Conservation (phyloP, 2,888 invertebrate species). For the Apoda limacodes region DNA sequence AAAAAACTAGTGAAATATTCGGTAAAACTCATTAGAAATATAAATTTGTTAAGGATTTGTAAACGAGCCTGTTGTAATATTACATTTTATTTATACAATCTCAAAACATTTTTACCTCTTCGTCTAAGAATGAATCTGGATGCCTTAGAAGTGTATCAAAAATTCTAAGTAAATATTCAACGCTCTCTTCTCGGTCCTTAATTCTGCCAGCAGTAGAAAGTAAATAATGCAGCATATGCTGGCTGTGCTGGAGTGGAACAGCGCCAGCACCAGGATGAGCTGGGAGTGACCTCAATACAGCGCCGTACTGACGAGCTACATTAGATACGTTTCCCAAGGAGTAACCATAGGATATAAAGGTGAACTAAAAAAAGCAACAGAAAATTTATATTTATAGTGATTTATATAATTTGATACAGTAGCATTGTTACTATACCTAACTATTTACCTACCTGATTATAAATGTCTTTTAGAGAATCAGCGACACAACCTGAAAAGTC, state of each 20-base stretch:
- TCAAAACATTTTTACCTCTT: conserved; percentile 66
- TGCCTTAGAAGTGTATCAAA: conserved; percentile 47
- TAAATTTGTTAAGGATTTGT: too few relatives aligned
- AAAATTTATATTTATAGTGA: too few relatives aligned
- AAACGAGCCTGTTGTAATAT: neutral
- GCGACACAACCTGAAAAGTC: conserved; percentile 82
- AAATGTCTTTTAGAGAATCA: conserved; percentile 72
- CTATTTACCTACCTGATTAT: conserved; percentile 73
- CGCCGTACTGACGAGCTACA: conserved; percentile 67
- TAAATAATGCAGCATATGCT: conserved; percentile 69
- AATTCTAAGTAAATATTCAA: conserved; percentile 74
- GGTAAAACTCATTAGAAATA: conserved; percentile 5
- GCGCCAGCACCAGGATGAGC: conserved; percentile 76
- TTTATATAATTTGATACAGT: conserved; percentile 1
- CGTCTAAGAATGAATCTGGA: conserved; percentile 76
- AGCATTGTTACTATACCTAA: too few relatives aligned
- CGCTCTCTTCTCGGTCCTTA: conserved; percentile 60
- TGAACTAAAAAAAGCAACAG: conserved; percentile 41
- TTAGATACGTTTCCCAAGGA: conserved; percentile 69
- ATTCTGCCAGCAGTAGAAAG: conserved; percentile 41
- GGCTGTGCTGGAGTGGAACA: conserved; percentile 67
- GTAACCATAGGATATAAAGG: conserved; percentile 70
- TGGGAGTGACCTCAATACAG: conserved; percentile 59
- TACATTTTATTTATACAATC: neutral
- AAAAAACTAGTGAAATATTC: conserved; percentile 4